Evolutionary conservation across 2,113 vertebrate genomes (phyloP).

Genomic region (Hassar affinis): DNA sequence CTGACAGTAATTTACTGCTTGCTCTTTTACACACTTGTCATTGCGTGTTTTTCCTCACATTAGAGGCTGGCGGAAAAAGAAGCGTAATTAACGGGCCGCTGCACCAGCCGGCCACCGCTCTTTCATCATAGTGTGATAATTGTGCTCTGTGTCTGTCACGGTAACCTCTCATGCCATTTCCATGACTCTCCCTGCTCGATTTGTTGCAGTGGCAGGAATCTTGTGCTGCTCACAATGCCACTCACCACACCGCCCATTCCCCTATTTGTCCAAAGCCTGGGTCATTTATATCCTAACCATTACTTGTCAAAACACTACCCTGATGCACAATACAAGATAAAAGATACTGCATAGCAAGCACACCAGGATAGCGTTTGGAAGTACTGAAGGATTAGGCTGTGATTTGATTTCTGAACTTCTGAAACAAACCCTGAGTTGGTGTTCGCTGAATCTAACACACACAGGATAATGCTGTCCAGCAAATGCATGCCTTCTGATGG

Average conservation of each 20-base stretch:
- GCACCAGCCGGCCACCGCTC: conserved; percentile 83
- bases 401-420: conserved; percentile 33
- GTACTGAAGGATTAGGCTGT: conserved; percentile 37
- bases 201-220: conserved; percentile 83
- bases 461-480: neutral
- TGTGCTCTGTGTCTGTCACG: conserved; percentile 98
- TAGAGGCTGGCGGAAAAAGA: conserved; percentile 98
- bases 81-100: conserved; percentile 97
- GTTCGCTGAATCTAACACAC: neutral
- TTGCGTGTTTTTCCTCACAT: conserved; percentile 98
- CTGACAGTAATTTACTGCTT: conserved; percentile 99
- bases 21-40: conserved; percentile 99
- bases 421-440: conserved; percentile 3
- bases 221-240: conserved; percentile 53
- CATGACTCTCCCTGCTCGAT: conserved; percentile 76
- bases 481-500: conserved; percentile 1
- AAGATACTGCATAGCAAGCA: conserved; percentile 70
- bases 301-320: conserved; percentile 81
- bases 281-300: conserved; percentile 84
- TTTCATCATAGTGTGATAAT: conserved; percentile 99
- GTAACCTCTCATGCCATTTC: conserved; percentile 85
- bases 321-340: conserved; percentile 71
- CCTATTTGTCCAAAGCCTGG: conserved; percentile 78
- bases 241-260: conserved; percentile 67
- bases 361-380: conserved; percentile 52